Base-by-base conservation (phyloP, 37 sponge, comb jelly and placozoan genomes). In the Hexactinellida sp. region DNA sequence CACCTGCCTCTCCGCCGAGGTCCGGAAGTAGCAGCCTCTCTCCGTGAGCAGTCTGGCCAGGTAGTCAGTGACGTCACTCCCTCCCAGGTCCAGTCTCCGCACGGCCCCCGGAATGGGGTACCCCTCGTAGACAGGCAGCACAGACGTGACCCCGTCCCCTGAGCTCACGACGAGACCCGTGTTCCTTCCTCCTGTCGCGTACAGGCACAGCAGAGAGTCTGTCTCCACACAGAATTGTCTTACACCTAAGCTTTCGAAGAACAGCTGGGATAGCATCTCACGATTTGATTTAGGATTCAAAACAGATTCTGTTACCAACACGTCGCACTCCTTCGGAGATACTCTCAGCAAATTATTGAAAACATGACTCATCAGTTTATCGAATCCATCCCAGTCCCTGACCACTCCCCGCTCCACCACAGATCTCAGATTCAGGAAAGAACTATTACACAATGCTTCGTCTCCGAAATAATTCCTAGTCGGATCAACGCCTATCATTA, bases 101-200 rank as follows among this genome's bases (percentile, higher is more conserved):
- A 38, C 30, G 7, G 32, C 84, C 7, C 39, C 1, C 84, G 35
- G 16, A 38, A 83, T 37, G n/a, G 21, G 1, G 19, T 83, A 38
- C 7, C 84, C 84, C 25, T 83, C 84, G 21, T 83, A 83, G 84
- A 83, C 32, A 83, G 84, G 84, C 1, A 30, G 19, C 10, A 83
- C 84, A 83, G 32, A 28, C 3, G 84, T 83, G 7, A 83, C 84
- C 1, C 84, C 84, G 3, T 37, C 39, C 7, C 38, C 84, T 28
- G 39, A 83, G 19, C 39, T 38, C 84, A 83, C 39, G 1, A n/a
- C 37, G 24, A 83, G 3, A 10, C 84, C 84, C 32, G 84, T 83
- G 7, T 13, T 1, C 39, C 36, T 37, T n/a, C 84, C 84, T 28
- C 84, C 76, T 21, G 1, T 37, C 25, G 37, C 37, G 19, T 35